phyloP scores from a whole-genome alignment of 2,113 vertebrate genomes.

The Ptyas mucosa region DNA sequence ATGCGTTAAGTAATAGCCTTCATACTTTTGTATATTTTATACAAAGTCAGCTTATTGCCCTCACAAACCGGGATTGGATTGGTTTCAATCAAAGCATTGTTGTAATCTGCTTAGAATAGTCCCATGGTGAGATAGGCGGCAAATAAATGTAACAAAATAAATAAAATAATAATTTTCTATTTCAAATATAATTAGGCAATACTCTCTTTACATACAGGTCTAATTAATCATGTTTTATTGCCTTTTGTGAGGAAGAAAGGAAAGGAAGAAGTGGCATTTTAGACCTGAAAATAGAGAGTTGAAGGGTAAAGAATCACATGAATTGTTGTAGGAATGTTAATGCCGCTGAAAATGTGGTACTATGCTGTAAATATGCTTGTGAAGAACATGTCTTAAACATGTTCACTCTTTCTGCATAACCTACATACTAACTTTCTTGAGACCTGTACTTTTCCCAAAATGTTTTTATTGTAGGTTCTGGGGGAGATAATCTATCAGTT shows the following conservation, averaged over 20 bases:
- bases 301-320: neutral
- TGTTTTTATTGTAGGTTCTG: neutral
- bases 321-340: constrained; percentile 21
- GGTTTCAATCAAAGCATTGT: neutral
- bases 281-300: constrained; percentile 20
- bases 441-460: neutral
- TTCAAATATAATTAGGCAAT: neutral
- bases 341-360: constrained; percentile 6
- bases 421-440: neutral
- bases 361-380: neutral
- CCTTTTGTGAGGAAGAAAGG: constrained; percentile 12
- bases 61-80: no score
- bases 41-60: no score
- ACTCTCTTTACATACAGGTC: neutral
- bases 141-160: neutral
- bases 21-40: no score
- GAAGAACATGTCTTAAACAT: neutral
- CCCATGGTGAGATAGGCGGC: neutral
- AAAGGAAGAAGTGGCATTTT: neutral
- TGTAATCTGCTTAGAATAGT: neutral
- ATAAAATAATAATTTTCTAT: neutral
- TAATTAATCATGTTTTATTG: constrained; percentile 24
- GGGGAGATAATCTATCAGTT: neutral
- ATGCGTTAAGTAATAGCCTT: no score
- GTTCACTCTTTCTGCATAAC: neutral